phyloP scores from a whole-genome alignment of 2,113 vertebrate genomes.

The Phainopepla nitens region DNA sequence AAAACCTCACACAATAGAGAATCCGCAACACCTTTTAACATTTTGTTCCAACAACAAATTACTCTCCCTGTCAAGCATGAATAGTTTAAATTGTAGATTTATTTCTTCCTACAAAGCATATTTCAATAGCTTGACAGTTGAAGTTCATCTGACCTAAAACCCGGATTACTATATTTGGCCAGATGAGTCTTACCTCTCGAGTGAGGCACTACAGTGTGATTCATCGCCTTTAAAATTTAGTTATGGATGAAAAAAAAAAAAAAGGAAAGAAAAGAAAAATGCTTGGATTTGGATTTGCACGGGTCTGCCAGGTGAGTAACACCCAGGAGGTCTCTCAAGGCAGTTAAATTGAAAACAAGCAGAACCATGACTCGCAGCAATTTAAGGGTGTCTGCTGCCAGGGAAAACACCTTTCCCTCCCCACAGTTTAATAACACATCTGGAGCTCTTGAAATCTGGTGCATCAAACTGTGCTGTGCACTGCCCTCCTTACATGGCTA shows the following conservation, averaged over 20 bases:
- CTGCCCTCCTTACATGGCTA: neutral
- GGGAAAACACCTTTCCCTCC: neutral
- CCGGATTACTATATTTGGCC: neutral
- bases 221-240: neutral
- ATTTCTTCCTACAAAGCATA: constrained; percentile 31
- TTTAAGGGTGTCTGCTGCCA: neutral
- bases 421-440: neutral
- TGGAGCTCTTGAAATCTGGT: neutral
- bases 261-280: neutral
- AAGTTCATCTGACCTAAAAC: constrained; percentile 4
- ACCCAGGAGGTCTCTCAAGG: neutral
- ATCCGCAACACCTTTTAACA: neutral
- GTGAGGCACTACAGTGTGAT: neutral
- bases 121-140: neutral
- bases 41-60: constrained; percentile 14
- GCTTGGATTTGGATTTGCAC: neutral
- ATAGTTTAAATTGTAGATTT: constrained; percentile 11
- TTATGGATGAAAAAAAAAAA: too few species aligned
- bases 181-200: neutral
- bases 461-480: too few species aligned
- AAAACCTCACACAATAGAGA: neutral
- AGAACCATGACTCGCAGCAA: neutral
- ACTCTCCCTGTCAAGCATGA: neutral
- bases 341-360: neutral
- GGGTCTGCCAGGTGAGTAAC: neutral